phyloP scores from a whole-genome alignment of 2,888 invertebrate genomes.

The Ptychoptera albimana region DNA sequence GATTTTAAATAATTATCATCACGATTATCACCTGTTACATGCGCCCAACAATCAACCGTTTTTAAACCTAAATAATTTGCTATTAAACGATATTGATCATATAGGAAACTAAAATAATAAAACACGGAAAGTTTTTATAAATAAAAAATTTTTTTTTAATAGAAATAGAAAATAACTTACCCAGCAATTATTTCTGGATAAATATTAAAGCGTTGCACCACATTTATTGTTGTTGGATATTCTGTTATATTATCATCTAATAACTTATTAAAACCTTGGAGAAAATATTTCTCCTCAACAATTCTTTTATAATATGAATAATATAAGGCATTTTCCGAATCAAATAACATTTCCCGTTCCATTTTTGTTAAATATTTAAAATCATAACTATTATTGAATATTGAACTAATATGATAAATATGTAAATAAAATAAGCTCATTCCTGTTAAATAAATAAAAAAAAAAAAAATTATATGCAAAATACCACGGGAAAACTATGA shows the following conservation, averaged over 20 bases:
- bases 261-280: slow-evolving; percentile 43
- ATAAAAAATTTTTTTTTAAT: too few species aligned
- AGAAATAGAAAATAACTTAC: slow-evolving; percentile 23
- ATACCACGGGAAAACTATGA: not conserved
- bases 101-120: slow-evolving; percentile 22
- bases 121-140: slow-evolving; percentile 24
- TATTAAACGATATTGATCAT: slow-evolving; percentile 11
- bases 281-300: slow-evolving; percentile 45
- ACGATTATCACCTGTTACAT: slow-evolving; percentile 31
- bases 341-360: slow-evolving; percentile 71
- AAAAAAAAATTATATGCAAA: not conserved
- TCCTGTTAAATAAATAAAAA: slow-evolving; percentile 31
- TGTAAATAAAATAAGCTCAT: slow-evolving; percentile 40
- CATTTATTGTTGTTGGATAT: slow-evolving; percentile 65
- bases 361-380: slow-evolving; percentile 69
- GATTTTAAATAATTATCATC: slow-evolving; percentile 33
- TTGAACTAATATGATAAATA: slow-evolving; percentile 43
- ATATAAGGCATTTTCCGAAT: slow-evolving; percentile 81
- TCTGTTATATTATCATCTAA: slow-evolving; percentile 64
- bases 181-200: slow-evolving; percentile 57
- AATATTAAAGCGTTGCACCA: slow-evolving; percentile 66
- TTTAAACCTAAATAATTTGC: slow-evolving; percentile 11
- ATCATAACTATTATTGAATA: slow-evolving; percentile 72
- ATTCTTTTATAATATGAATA: slow-evolving; percentile 78
- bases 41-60: slow-evolving; percentile 26